These are phyloP conservation scores for Actenoides lindsayi DNA, from an alignment of 2,113 vertebrate genomes.

Conservation along the genomic window DNA sequence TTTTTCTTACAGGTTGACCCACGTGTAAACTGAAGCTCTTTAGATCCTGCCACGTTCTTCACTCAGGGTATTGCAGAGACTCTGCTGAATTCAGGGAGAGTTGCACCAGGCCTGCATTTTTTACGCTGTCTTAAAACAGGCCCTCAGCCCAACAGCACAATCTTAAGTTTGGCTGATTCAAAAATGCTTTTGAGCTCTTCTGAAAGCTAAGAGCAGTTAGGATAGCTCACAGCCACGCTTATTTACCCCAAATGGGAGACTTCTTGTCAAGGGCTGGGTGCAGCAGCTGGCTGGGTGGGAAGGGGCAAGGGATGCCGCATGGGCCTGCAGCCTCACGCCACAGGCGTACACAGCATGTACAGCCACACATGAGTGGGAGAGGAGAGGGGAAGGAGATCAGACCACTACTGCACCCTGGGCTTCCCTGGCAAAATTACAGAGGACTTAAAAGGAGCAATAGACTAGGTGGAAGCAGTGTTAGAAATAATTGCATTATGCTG, in stretches of 20 bases:
- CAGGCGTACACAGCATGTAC: neutral
- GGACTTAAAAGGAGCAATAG: neutral
- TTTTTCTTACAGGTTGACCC: neutral
- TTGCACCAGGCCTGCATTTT: neutral
- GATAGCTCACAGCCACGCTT: neutral
- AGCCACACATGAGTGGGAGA: neutral
- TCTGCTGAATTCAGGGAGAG: neutral
- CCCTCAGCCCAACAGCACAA: neutral
- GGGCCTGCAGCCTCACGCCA: neutral
- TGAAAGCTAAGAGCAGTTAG: neutral
- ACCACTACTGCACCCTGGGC: neutral
- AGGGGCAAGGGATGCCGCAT: accelerated
- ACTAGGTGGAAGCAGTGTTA: neutral
- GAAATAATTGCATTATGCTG: constrained; percentile 7
- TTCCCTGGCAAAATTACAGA: neutral
- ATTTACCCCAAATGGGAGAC: neutral
- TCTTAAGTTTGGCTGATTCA: neutral
- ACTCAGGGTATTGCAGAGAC: neutral
- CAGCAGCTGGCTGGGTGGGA: neutral
- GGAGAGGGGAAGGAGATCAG: neutral
- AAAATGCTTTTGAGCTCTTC: neutral
- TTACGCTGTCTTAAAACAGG: neutral
- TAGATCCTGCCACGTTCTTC: neutral
- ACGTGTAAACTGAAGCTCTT: neutral
- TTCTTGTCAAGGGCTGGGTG: neutral